Base-by-base conservation (phyloP, 2,797 vertebrate species). In the Danio albolineatus region DNA sequence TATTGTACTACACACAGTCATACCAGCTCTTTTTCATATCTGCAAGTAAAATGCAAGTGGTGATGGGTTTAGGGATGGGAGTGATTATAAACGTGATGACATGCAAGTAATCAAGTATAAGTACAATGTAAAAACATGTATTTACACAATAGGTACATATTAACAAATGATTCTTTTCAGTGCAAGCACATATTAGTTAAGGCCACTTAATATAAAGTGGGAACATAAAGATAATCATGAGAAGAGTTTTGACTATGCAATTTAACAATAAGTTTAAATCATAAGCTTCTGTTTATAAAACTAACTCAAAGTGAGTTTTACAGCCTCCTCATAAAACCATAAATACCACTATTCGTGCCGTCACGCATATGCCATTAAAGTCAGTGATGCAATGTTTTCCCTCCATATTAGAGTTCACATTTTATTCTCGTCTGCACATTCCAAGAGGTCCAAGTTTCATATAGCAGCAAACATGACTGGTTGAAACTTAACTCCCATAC, bases 241-340 rank as follows among this genome's bases (percentile, higher is more conserved):
- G 3, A 38, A 49, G 6, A 43, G 61, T 28, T 6, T 28, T 46
- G 17, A n/a, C 28, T 12, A 48, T 39, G 39, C 38, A n/a, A 74
- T 56, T 43, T 43, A 71, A 64, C 28, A 57, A 38, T 16, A 51
- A 4, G 61, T 49, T 76, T 70, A 56, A 78, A 57, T 61, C 72
- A 53, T 21, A 6, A 73, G 71, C n/a, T 57, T 57, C 69, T 79
- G 66, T 75, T 81, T 83, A 77, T 78, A 71, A 78, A 65, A 76
- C 73, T 81, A 74, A 81, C 83, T 85, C 65, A 72, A 56, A 62
- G 82, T 66, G 64, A 46, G 48, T 53, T 85, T 89, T 89, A 91
- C 71, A 80, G 76, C 84, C 76, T 82, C 80, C 85, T 61, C 77
- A 85, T 89, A 90, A 79, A 90, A 85, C 86, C 88, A 91, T 91